Evolutionary conservation across 1,140 invertebrate genomes (phyloP).

Genomic region (Tenebrio molitor): DNA sequence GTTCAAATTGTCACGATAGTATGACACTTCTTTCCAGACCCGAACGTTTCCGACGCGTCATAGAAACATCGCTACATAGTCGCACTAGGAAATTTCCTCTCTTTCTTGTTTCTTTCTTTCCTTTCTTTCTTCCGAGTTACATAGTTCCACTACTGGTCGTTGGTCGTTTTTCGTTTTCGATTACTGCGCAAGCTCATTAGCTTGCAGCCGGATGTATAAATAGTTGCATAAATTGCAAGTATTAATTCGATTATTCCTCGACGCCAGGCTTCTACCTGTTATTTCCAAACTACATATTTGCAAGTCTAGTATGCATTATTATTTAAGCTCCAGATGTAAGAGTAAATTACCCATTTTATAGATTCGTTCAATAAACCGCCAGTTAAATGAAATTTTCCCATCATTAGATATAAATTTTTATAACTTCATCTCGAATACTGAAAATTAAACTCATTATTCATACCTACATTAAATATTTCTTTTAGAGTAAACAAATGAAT

Average conservation of each 20-base stretch:
- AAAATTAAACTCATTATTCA: constrained; percentile 11
- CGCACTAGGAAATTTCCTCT: too few relatives aligned
- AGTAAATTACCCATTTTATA: constrained; percentile 8
- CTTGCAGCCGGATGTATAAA: constrained; percentile 10
- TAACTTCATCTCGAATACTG: neutral
- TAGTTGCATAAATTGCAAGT: constrained; percentile 11
- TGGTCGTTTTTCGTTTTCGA: constrained; percentile 7
- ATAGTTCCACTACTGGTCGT: too few relatives aligned
- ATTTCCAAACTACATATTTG: constrained; percentile 8
- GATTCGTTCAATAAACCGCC: constrained; percentile 10
- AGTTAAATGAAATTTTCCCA: constrained; percentile 4
- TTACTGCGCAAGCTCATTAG: constrained; percentile 10
- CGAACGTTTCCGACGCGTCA: too few relatives aligned
- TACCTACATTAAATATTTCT: constrained; percentile 4
- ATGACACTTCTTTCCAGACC: too few relatives aligned
- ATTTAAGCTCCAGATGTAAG: constrained; percentile 3
- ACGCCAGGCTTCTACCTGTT: constrained; percentile 3
- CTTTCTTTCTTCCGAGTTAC: too few relatives aligned
- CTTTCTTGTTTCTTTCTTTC: too few relatives aligned
- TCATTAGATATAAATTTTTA: constrained; percentile 12
- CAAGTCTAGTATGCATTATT: constrained; percentile 8
- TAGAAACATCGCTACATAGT: too few relatives aligned
- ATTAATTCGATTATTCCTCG: constrained; percentile 4
- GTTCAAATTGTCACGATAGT: too few relatives aligned
- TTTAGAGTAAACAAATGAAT: constrained; percentile 11